Percentiles rank a stretch among this genome's conserved stretches.
phyloP scores from a whole-genome alignment of 2,888 invertebrate genomes.

The Thelaira solivaga region DNA sequence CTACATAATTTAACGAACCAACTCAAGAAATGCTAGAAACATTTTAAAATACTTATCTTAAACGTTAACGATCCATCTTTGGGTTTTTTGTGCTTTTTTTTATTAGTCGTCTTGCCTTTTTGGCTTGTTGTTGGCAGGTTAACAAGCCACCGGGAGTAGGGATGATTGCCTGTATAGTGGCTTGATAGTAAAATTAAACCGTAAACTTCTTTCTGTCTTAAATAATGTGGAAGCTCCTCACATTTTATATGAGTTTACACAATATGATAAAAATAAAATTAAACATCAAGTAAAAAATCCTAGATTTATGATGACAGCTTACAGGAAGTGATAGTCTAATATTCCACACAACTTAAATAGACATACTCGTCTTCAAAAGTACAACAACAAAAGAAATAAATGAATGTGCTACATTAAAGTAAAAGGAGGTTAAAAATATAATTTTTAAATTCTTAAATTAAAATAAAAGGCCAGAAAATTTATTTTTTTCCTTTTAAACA shows the following conservation, averaged over 20 bases:
- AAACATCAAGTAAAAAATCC: conserved; percentile 54
- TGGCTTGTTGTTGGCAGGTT: conserved; percentile 12
- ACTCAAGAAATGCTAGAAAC: conserved; percentile 45
- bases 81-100: conserved; percentile 64
- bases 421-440: not conserved
- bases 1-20: conserved; percentile 46
- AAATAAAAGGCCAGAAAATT: conserved; percentile 22
- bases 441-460: conserved; percentile 24
- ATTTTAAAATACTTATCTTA: conserved; percentile 69
- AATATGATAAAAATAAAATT: conserved; percentile 41
- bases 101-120: conserved; percentile 17
- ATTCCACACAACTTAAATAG: not conserved
- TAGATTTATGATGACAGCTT: conserved; percentile 60
- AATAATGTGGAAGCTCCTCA: conserved; percentile 28
- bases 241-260: not conserved
- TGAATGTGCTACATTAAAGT: too few relatives aligned
- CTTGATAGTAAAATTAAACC: conserved; percentile 60
- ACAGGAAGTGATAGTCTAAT: conserved; percentile 57
- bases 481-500: too few relatives aligned
- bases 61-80: conserved; percentile 76
- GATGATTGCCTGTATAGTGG: conserved; percentile 23
- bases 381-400: not conserved
- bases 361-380: not conserved
- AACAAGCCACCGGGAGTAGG: conserved; percentile 5
- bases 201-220: conserved; percentile 44